Conservation (phyloP, 2,888 invertebrate genomes). For the Pyrrhosoma nymphula region DNA sequence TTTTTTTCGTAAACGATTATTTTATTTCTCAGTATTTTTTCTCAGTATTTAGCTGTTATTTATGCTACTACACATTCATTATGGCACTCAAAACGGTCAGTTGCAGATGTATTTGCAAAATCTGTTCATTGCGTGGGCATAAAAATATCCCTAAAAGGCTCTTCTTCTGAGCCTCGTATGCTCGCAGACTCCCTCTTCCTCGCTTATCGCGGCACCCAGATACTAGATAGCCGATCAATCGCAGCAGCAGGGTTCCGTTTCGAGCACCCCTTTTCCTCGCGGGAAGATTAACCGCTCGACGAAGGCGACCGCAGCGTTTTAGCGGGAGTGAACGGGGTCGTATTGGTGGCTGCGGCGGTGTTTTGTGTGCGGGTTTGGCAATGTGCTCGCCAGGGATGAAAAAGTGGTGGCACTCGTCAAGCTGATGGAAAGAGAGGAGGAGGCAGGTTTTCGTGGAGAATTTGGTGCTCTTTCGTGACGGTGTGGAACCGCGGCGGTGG, state of each 20-base stretch:
- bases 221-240: too few species aligned
- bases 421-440: background rate
- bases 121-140: too few species aligned
- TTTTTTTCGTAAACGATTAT: too few species aligned
- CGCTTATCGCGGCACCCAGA: too few species aligned
- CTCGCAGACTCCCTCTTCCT: too few species aligned
- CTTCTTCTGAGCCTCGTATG: too few species aligned
- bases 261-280: background rate
- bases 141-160: too few species aligned
- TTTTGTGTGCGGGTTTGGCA: background rate
- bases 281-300: background rate
- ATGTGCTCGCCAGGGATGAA: background rate
- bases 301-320: background rate
- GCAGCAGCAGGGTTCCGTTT: background rate
- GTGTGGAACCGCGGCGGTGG: background rate
- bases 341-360: background rate
- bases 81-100: too few species aligned
- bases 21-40: too few species aligned
- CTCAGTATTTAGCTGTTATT: too few species aligned
- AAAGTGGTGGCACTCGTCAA: background rate
- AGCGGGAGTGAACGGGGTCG: background rate
- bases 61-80: too few species aligned
- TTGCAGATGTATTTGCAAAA: too few species aligned
- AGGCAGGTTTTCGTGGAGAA: background rate
- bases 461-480: background rate